Evolutionary conservation across 1,140 invertebrate species (phyloP).

Genomic region (Thaumetopoea pityocampa): DNA sequence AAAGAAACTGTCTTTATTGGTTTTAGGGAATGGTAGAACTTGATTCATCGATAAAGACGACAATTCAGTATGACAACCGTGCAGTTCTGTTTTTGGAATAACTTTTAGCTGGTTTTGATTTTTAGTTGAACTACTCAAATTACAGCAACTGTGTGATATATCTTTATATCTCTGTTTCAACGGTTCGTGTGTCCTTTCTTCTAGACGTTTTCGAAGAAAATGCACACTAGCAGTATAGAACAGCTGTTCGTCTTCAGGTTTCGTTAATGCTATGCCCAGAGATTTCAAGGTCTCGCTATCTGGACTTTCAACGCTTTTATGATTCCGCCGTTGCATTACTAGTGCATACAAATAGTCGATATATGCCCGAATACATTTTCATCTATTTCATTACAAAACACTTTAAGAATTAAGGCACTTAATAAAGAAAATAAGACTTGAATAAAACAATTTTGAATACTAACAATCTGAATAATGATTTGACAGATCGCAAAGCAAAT

Average conservation of each 20-base stretch:
- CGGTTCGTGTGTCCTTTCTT: conserved; percentile 33
- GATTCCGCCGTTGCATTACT: conserved; percentile 37
- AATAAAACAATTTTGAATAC: too few relatives aligned
- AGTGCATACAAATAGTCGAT: conserved; percentile 11
- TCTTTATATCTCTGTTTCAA: conserved; percentile 22
- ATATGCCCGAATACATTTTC: conserved; percentile 10
- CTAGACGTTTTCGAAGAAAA: conserved; percentile 47
- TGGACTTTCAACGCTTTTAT: conserved; percentile 8
- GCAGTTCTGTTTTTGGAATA: conserved; percentile 1
- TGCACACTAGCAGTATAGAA: conserved; percentile 57
- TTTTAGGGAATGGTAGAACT: conserved; percentile 55
- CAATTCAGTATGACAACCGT: background rate
- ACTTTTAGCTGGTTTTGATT: background rate
- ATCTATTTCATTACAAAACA: conserved; percentile 5
- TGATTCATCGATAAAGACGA: conserved; percentile 46
- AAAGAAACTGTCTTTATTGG: conserved; percentile 39
- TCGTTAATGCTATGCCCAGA: conserved; percentile 23
- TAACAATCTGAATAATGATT: too few relatives aligned
- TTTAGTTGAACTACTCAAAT: conserved; percentile 3
- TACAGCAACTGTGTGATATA: conserved; percentile 35
- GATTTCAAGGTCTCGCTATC: conserved; percentile 10
- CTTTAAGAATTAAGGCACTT: conserved; percentile 5
- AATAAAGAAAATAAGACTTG: conserved; percentile 4
- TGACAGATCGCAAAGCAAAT: too few relatives aligned
- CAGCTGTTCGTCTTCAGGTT: conserved; percentile 39